A percentile compares a stretch with the other conserved stretches of the same genome.
phyloP scores from a whole-genome alignment of 2,888 invertebrate genomes.

The Erebia epiphron region DNA sequence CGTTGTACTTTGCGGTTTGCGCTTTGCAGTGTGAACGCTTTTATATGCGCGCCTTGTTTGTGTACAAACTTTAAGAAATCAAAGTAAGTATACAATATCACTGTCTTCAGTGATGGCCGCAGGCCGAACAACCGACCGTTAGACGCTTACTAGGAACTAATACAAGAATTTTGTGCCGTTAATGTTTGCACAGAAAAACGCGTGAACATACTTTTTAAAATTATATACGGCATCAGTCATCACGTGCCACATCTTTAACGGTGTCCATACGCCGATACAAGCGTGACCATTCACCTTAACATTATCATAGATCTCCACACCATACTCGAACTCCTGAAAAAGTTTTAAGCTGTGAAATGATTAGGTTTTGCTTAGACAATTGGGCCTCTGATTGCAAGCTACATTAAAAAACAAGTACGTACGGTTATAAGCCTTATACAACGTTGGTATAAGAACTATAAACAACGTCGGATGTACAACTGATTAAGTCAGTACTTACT shows the following conservation, averaged over 20 bases:
- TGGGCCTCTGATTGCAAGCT: no score
- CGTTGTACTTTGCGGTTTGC: no score
- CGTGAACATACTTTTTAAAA: conserved; percentile 16
- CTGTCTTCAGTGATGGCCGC: conserved; percentile 32
- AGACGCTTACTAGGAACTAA: conserved; percentile 35
- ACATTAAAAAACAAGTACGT: no score
- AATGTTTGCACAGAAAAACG: conserved; percentile 32
- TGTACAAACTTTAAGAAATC: neutral
- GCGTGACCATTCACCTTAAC: neutral
- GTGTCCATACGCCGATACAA: neutral
- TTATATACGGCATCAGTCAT: conserved; percentile 8
- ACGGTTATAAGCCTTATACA: neutral
- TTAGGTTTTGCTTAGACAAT: no score
- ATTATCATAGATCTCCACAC: neutral
- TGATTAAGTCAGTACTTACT: neutral
- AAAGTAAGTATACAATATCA: conserved; percentile 30
- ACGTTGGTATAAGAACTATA: neutral
- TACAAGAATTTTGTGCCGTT: conserved; percentile 38
- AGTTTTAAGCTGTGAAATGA: no score
- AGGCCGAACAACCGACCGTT: conserved; percentile 36
- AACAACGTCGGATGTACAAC: no score
- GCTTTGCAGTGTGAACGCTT: no score
- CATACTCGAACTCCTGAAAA: no score
- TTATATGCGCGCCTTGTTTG: neutral
- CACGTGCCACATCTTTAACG: neutral